These are phyloP conservation scores for Salvelinus fontinalis DNA, from an alignment of 2,113 vertebrate species.

Conservation along the genomic window DNA sequence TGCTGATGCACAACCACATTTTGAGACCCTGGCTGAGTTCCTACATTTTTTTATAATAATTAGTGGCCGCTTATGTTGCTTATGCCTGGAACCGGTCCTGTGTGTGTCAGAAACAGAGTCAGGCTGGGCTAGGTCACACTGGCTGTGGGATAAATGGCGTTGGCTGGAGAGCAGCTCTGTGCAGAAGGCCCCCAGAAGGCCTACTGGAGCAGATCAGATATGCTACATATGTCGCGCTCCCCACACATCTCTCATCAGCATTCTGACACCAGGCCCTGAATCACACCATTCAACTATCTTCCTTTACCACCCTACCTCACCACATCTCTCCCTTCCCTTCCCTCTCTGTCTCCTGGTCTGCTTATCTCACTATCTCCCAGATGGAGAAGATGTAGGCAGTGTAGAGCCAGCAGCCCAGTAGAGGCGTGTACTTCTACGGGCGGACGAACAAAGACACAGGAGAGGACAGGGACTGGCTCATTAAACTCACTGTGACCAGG, in stretches of 20 bases:
- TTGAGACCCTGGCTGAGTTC: too few relatives aligned
- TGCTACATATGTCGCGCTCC: background rate
- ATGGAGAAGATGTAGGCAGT: background rate
- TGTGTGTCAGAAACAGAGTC: background rate
- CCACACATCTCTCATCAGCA: slow-evolving; percentile 1
- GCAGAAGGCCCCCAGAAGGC: background rate
- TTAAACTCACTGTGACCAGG: slow-evolving; percentile 17
- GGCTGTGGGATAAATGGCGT: background rate
- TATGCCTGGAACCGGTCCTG: background rate
- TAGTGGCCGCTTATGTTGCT: too few relatives aligned
- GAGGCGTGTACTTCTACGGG: background rate
- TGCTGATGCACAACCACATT: too few relatives aligned
- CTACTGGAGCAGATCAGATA: slow-evolving; percentile 1
- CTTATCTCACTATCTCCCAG: background rate
- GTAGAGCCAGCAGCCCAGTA: background rate
- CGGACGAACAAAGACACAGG: background rate
- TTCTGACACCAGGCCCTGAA: background rate
- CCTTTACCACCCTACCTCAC: background rate
- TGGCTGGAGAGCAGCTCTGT: slow-evolving; percentile 4
- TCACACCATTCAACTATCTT: background rate
- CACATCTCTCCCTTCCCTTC: background rate
- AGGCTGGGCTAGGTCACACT: background rate
- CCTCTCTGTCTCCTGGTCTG: background rate
- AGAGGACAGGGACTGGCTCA: slow-evolving; percentile 4
- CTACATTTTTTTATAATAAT: too few relatives aligned